Evolutionary conservation across 2,888 invertebrate genomes (phyloP).

Genomic region (Noctua fimbriata): DNA sequence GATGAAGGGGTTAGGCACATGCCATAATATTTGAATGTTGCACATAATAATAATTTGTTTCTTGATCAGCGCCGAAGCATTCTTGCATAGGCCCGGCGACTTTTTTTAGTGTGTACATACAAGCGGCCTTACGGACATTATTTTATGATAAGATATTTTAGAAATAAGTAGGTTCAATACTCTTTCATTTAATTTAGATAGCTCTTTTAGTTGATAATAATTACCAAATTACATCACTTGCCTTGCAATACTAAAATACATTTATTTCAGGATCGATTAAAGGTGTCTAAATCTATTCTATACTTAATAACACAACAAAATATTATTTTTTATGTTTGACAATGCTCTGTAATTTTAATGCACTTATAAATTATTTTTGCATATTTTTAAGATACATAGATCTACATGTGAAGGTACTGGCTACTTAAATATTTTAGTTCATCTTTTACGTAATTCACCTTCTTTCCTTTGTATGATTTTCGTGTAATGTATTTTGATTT

Average conservation of each 20-base stretch:
- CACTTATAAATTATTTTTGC: background rate
- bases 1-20: conserved; percentile 25
- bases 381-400: background rate
- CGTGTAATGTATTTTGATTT: too few relatives aligned
- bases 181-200: background rate
- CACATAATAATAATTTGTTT: too few relatives aligned
- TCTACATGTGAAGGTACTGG: background rate
- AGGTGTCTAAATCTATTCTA: background rate
- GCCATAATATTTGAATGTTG: conserved; percentile 6
- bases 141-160: background rate
- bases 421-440: background rate
- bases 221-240: background rate
- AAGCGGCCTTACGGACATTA: too few relatives aligned
- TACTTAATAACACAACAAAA: background rate
- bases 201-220: too few relatives aligned
- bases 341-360: background rate
- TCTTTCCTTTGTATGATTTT: too few relatives aligned
- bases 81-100: too few relatives aligned
- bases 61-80: too few relatives aligned
- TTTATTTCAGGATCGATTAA: background rate
- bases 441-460: too few relatives aligned
- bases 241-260: background rate
- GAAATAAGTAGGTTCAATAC: background rate
- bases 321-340: background rate
- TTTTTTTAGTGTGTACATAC: too few relatives aligned